A percentile compares a stretch with the other conserved stretches of the same genome.
Conservation (phyloP, 2,888 invertebrate genomes). For the Urechis unicinctus region DNA sequence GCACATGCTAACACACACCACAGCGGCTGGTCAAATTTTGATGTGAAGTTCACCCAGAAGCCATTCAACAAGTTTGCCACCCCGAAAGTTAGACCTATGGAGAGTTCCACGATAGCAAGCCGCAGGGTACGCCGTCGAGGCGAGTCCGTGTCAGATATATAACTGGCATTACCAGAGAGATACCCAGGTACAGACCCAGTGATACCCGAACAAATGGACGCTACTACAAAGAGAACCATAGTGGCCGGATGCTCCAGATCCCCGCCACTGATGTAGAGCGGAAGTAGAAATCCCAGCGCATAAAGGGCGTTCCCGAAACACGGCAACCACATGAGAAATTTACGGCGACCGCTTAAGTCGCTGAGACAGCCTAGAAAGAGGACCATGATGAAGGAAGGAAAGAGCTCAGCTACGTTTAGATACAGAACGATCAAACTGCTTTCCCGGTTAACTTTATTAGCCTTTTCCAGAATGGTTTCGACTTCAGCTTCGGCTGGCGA, state of each 20-base stretch:
- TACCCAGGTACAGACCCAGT: constrained; percentile 23
- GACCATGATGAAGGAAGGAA: constrained; percentile 32
- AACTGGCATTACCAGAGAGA: constrained; percentile 24
- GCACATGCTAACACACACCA: constrained; percentile 42
- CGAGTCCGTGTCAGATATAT: constrained; percentile 26
- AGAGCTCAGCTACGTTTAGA: constrained; percentile 43
- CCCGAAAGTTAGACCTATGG: constrained; percentile 23
- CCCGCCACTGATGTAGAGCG: constrained; percentile 18
- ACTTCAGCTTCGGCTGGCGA: background rate
- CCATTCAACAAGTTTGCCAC: constrained; percentile 19
- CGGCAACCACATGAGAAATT: constrained; percentile 45
- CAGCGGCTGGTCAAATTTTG: constrained; percentile 36
- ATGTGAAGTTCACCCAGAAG: constrained; percentile 16
- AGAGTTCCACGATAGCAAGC: constrained; percentile 23
- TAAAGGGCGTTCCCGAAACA: constrained; percentile 39
- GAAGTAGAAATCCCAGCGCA: constrained; percentile 27
- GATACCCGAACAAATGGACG: constrained; percentile 18
- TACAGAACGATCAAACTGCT: constrained; percentile 24
- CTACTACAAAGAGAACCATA: constrained; percentile 17
- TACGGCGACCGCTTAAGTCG: constrained; percentile 40
- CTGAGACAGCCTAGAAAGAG: constrained; percentile 45
- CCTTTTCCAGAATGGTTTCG: constrained; percentile 1
- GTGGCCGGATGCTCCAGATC: constrained; percentile 16
- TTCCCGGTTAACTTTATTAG: constrained; percentile 20
- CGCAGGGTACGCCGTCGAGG: constrained; percentile 18